Evolutionary conservation across 2,797 vertebrate species (phyloP).

Genomic region (Pseudochaenichthys georgianus): DNA sequence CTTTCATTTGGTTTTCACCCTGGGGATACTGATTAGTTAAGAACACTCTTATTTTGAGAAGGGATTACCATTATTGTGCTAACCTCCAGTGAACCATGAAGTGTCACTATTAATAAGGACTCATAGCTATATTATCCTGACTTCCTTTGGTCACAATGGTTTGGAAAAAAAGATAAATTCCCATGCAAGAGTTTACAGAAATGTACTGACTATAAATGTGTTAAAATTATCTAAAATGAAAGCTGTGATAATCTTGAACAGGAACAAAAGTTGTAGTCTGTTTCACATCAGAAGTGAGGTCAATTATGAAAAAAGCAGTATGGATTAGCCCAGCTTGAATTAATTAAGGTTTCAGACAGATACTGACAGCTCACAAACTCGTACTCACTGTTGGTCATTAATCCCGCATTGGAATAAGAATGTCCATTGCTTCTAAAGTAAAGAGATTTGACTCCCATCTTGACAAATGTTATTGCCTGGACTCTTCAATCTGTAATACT

Average conservation of each 20-base stretch:
- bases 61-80: slow-evolving; percentile 46
- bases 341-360: slow-evolving; percentile 27
- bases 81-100: slow-evolving; percentile 48
- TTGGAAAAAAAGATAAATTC: neutral
- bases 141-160: slow-evolving; percentile 13
- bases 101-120: slow-evolving; percentile 38
- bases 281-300: neutral
- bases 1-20: slow-evolving; percentile 48
- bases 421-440: slow-evolving; percentile 36
- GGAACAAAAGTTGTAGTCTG: too few relatives aligned
- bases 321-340: slow-evolving; percentile 43
- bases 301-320: slow-evolving; percentile 1
- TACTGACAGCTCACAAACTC: slow-evolving; percentile 23
- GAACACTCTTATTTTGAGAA: slow-evolving; percentile 45
- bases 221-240: slow-evolving; percentile 1
- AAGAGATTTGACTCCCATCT: slow-evolving; percentile 59
- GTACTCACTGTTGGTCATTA: slow-evolving; percentile 32
- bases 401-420: slow-evolving; percentile 30
- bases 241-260: slow-evolving; percentile 7
- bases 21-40: slow-evolving; percentile 55
- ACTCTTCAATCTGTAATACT: slow-evolving; percentile 44
- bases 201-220: neutral
- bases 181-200: neutral
- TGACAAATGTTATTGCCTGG: slow-evolving; percentile 60
- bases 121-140: slow-evolving; percentile 9